A percentile compares a stretch with the other conserved stretches of the same genome.
These are phyloP conservation scores for Ypsolopha sequella DNA, from an alignment of 2,888 invertebrate genomes.

Conservation along the genomic window DNA sequence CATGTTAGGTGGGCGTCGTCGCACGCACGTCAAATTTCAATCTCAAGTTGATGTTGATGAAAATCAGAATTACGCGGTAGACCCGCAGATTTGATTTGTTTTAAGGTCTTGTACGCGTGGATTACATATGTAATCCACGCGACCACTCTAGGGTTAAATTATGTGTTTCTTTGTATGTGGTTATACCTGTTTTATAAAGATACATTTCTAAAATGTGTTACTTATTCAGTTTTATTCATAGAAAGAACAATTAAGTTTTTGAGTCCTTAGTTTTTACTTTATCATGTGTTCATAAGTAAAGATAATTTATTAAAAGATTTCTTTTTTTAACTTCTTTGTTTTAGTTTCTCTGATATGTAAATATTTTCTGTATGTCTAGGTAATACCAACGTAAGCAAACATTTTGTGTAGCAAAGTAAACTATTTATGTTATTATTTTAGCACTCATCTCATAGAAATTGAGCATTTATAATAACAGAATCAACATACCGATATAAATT, in stretches of 20 bases:
- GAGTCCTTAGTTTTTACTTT: slow-evolving; percentile 7
- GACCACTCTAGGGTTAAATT: too few species aligned
- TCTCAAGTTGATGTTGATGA: too few species aligned
- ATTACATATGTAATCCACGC: too few species aligned
- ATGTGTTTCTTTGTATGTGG: too few species aligned
- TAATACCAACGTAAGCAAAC: not conserved
- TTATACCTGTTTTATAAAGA: too few species aligned
- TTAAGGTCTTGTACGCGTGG: too few species aligned
- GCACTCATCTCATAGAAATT: not conserved
- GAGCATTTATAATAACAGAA: not conserved
- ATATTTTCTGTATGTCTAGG: not conserved
- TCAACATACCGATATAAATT: slow-evolving; percentile 16
- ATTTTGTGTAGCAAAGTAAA: slow-evolving; percentile 4
- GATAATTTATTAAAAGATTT: slow-evolving; percentile 43
- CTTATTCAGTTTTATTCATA: not conserved
- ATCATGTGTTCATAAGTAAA: slow-evolving; percentile 25
- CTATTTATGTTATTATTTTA: slow-evolving; percentile 4
- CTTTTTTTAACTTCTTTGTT: slow-evolving; percentile 9
- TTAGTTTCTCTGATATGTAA: not conserved
- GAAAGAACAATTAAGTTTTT: not conserved
- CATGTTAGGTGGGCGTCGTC: too few species aligned
- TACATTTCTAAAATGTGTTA: not conserved
- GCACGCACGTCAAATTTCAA: too few species aligned
- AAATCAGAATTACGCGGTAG: too few species aligned
- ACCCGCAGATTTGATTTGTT: too few species aligned